Conservation (phyloP, 2,113 vertebrate genomes). For the Semicossyphus pulcher region DNA sequence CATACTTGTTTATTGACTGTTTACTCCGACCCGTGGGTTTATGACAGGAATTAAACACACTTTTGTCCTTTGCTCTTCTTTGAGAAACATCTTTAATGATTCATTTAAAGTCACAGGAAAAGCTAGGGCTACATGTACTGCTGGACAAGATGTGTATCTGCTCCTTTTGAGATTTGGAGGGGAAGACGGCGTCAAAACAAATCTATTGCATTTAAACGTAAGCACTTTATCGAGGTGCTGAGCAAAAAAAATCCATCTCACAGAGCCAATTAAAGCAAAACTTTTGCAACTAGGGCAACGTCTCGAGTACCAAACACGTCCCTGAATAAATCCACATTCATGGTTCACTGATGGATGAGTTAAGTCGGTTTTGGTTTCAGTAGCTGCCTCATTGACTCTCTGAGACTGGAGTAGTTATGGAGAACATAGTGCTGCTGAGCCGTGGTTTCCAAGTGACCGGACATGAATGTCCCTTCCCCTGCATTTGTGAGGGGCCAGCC, state of each 20-base stretch:
- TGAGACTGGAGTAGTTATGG: conserved; percentile 5
- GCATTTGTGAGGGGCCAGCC: conserved; percentile 34
- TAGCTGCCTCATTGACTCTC: conserved; percentile 21
- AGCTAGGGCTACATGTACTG: too few species aligned
- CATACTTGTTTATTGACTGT: too few species aligned
- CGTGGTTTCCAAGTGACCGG: conserved; percentile 56
- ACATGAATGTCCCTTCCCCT: conserved; percentile 37
- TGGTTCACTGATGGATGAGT: conserved; percentile 21
- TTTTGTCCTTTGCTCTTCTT: too few species aligned
- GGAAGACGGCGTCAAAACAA: neutral
- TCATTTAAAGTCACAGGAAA: too few species aligned
- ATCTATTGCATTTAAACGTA: neutral
- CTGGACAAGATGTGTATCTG: too few species aligned
- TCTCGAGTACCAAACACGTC: neutral
- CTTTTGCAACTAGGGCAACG: neutral
- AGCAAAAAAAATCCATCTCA: neutral
- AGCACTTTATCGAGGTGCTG: too few species aligned
- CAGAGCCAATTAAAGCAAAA: neutral
- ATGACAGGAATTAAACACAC: too few species aligned
- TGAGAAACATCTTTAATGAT: too few species aligned
- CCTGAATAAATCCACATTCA: neutral
- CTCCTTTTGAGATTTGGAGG: neutral
- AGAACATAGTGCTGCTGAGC: conserved; percentile 39
- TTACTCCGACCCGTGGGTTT: too few species aligned
- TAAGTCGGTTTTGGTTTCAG: conserved; percentile 9